These are phyloP conservation scores for Siniperca chuatsi DNA, from an alignment of 2,113 vertebrate species.

Conservation along the genomic window DNA sequence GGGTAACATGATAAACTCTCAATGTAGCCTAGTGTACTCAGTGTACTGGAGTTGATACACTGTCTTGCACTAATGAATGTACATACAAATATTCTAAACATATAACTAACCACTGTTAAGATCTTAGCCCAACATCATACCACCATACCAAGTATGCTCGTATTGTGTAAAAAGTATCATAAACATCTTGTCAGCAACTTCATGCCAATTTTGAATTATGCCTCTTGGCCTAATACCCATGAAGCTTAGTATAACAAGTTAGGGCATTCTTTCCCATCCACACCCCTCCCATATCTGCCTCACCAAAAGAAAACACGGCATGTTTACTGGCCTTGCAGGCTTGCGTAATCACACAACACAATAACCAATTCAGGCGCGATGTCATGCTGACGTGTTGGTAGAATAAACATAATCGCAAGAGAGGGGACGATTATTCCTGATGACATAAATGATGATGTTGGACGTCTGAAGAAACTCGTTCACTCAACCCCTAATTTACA, in stretches of 20 bases:
- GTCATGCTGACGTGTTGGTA: conserved; percentile 37
- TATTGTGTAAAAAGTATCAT: background rate
- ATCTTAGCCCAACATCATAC: background rate
- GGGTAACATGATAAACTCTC: conserved; percentile 44
- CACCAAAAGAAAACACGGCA: conserved; percentile 43
- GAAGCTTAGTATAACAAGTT: conserved; percentile 46
- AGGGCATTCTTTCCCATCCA: conserved; percentile 35
- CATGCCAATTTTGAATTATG: background rate
- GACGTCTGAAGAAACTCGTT: conserved; percentile 1
- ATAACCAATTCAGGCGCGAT: conserved; percentile 47
- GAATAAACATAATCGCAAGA: background rate
- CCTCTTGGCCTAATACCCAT: conserved; percentile 1
- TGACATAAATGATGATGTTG: conserved; percentile 36
- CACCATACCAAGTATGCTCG: background rate
- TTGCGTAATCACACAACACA: conserved; percentile 56
- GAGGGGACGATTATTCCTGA: conserved; percentile 34
- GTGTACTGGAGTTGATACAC: background rate
- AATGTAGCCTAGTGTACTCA: background rate
- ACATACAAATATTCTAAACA: background rate
- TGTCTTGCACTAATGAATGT: background rate
- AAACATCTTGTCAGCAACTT: background rate
- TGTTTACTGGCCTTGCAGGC: conserved; percentile 49
- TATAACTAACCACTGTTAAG: background rate
- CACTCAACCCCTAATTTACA: conserved; percentile 31
- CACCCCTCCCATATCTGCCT: conserved; percentile 45